Conservation (phyloP, 2,888 invertebrate genomes). For the Hanleya hanleyi region DNA sequence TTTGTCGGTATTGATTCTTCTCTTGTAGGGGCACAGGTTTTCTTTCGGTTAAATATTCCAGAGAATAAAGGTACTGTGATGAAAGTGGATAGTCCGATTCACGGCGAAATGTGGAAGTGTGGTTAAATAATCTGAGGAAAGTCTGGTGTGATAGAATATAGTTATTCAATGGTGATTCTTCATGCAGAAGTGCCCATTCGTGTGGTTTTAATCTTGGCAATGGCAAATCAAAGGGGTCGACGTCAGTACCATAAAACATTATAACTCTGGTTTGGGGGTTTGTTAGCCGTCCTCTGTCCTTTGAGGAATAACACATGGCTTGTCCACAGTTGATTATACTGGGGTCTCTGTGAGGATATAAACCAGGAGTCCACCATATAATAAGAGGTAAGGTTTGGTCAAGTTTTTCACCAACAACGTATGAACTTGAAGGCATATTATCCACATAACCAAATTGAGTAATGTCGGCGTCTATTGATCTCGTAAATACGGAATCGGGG, state of each 20-base stretch:
- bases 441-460: too few relatives aligned
- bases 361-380: slow-evolving; percentile 36
- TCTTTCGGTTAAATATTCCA: slow-evolving; percentile 52
- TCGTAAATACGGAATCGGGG: too few relatives aligned
- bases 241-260: slow-evolving; percentile 85
- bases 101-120: slow-evolving; percentile 86
- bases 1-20: slow-evolving; percentile 76
- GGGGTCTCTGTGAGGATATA: slow-evolving; percentile 29
- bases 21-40: slow-evolving; percentile 76
- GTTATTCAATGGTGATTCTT: slow-evolving; percentile 90
- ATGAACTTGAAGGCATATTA: too few relatives aligned
- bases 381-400: slow-evolving; percentile 33
- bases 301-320: slow-evolving; percentile 26
- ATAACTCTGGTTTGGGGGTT: slow-evolving; percentile 55
- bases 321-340: slow-evolving; percentile 30
- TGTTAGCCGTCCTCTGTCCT: slow-evolving; percentile 13
- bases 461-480: too few relatives aligned
- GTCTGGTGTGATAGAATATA: slow-evolving; percentile 80
- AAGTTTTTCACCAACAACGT: too few relatives aligned
- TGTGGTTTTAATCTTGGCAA: slow-evolving; percentile 78
- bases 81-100: slow-evolving; percentile 84
- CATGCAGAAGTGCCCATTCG: slow-evolving; percentile 86
- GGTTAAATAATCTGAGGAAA: slow-evolving; percentile 82
- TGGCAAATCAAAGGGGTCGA: slow-evolving; percentile 81
- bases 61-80: slow-evolving; percentile 79